Base-by-base conservation (phyloP, 2,888 invertebrate genomes). In the Stenichneumon culpator region DNA sequence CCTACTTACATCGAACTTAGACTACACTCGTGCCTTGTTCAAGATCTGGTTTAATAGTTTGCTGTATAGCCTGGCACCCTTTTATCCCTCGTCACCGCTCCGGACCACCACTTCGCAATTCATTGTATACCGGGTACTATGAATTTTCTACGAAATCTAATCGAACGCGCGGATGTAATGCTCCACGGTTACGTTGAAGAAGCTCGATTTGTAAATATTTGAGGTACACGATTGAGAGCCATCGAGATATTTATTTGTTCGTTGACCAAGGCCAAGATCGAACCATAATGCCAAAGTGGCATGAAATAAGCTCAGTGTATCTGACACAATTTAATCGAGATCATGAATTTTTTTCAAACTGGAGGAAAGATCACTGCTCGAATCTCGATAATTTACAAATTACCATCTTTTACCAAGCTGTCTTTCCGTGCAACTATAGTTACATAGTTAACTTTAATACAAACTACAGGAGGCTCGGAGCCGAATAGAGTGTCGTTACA, bases 1-100 rank as follows among this genome's bases (percentile, higher is more conserved):
- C 83, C 83, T 87, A 87, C 79, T 83, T 87, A 83, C 79, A 81
- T 83, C 82, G 86, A 85, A 86, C 83, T 82, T 83, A 70, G 83
- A 80, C 70, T 63, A 86, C 75, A 80, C 83, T 75, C 65, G 83
- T 70, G 81, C 65, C 50, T 82, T 70, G 77, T 82, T 75, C 82
- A 82, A 82, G 60, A 80, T 78, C 80, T 44, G 39, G 73, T 81
- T 14, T 77, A 50, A 81, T 65, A 65, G 69, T 16, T 44, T 25
- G 25, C 78, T 28, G 47, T 75, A 83, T 19, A 65, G 28, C 32
- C 28, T 39, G 32, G 60, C 78, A 68, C 69, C 69, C 70, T 74
- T 83, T 79, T 50, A 70, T 82, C 72, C 73, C 57, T 72, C 72
- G 63, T 57, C 79, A 39, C 32, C 32, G 19, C 69, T 32, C 47